A percentile compares a stretch with the other conserved stretches of the same genome.
Conservation (phyloP, 2,888 invertebrate species). For the Drosophila buzzatii region DNA sequence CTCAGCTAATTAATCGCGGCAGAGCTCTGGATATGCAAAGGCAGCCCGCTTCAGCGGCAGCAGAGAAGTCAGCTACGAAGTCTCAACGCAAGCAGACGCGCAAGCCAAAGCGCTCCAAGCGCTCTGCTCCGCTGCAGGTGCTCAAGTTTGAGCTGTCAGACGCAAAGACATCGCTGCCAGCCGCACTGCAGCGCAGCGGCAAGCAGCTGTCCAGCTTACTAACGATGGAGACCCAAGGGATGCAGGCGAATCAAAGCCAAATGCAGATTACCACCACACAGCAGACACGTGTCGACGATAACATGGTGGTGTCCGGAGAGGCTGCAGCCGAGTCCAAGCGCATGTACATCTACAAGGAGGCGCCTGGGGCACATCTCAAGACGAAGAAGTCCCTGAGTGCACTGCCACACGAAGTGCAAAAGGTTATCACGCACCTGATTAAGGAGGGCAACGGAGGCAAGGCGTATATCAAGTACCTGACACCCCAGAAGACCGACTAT, state of each 20-base stretch:
- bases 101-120: slow-evolving; percentile 56
- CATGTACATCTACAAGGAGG: slow-evolving; percentile 72
- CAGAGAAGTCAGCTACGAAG: background rate
- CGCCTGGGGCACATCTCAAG: slow-evolving; percentile 50
- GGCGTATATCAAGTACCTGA: slow-evolving; percentile 77
- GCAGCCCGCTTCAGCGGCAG: slow-evolving; percentile 5
- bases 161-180: slow-evolving; percentile 77
- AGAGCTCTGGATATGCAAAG: slow-evolving; percentile 67
- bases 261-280: background rate
- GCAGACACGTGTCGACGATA: slow-evolving; percentile 41
- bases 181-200: slow-evolving; percentile 34
- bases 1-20: slow-evolving; percentile 73
- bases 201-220: slow-evolving; percentile 51
- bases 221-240: slow-evolving; percentile 51
- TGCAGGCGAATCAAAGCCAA: slow-evolving; percentile 18
- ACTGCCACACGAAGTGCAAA: slow-evolving; percentile 82
- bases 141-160: slow-evolving; percentile 84
- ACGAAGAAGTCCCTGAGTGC: slow-evolving; percentile 73
- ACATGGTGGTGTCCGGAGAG: slow-evolving; percentile 49
- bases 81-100: slow-evolving; percentile 30
- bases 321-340: slow-evolving; percentile 71
- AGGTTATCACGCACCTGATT: slow-evolving; percentile 78
- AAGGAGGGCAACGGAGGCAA: slow-evolving; percentile 75
- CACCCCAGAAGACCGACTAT: slow-evolving; percentile 72
- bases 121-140: slow-evolving; percentile 66